Base-by-base conservation (phyloP, 2,888 invertebrate species). In the Parapristionchus giblindavisi region DNA sequence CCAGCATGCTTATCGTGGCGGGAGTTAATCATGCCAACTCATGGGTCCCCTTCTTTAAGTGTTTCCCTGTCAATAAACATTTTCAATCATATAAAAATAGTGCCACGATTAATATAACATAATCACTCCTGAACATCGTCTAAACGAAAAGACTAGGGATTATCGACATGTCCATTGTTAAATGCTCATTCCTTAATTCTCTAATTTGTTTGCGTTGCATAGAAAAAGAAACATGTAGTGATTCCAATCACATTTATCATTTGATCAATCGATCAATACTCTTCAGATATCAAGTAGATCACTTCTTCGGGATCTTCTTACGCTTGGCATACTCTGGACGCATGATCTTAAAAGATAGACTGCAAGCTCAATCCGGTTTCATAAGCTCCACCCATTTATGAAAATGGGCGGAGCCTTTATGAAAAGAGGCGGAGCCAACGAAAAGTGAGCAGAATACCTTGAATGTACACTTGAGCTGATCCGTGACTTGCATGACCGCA, bases 261-360 rank as follows among this genome's bases (percentile, higher is more conserved):
- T 29, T n/a, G n/a, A n/a, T n/a, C n/a, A 17, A 58, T 60, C 60
- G 36, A 36, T 40, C 63, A 27, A 24, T 63, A n/a, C 40, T 63
- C 32, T 24, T 63, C 40, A 40, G 27, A 40, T 27, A 40, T 40
- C 40, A n/a, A 63, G 63, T 63, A 63, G 63, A 60, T 63, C 24
- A 63, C 63, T 63, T 63, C 63, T 63, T 63, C 24, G 63, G n/a
- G n/a, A n/a, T 40, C 40, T 63, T 63, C 63, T 63, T 63, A 17
- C 63, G 38, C 63, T 63, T 63, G 27, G 63, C 63, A 17, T 63
- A 38, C 24, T 63, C 63, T 8, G 63, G 63, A 40, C 63, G 63
- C 63, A 40, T 63, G 11, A 63, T 63, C 63, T 63, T 1, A 40
- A 63, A 43, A 43, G 17, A n/a, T n/a, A n/a, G n/a, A n/a, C n/a